These are phyloP conservation scores for Struthidea cinerea DNA, from an alignment of 2,113 vertebrate genomes.

Conservation along the genomic window DNA sequence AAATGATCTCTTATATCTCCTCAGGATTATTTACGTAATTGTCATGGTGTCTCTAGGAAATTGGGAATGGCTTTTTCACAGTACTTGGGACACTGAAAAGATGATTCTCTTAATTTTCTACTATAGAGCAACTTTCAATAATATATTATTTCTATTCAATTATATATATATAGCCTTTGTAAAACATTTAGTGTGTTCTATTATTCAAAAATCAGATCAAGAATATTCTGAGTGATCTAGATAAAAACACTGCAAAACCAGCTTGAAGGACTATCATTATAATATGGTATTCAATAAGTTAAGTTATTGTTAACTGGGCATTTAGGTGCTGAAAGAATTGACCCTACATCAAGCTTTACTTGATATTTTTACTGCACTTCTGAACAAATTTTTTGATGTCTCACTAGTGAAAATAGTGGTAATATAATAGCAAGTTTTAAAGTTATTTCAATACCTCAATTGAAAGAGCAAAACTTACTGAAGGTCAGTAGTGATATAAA, in stretches of 20 bases:
- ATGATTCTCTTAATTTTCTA: background rate
- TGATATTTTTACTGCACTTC: background rate
- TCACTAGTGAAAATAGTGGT: background rate
- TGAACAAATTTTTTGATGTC: background rate
- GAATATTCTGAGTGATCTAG: background rate
- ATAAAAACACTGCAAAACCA: background rate
- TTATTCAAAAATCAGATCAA: slow-evolving; percentile 15
- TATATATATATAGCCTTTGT: background rate
- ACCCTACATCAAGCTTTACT: background rate
- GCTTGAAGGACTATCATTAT: background rate
- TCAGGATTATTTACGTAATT: background rate
- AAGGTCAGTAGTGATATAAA: background rate
- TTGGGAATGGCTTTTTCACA: background rate
- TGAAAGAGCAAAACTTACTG: background rate
- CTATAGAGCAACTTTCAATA: background rate
- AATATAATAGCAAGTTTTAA: background rate
- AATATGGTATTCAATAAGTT: background rate
- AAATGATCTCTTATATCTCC: background rate
- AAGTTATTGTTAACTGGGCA: background rate
- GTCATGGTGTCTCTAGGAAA: background rate
- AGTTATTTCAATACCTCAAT: background rate
- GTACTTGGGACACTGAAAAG: background rate
- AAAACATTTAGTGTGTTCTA: background rate
- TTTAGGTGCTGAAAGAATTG: background rate
- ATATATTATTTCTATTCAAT: slow-evolving; percentile 11